A percentile compares a stretch with the other conserved stretches of the same genome.
Evolutionary conservation across 2,797 vertebrate genomes (phyloP).

Genomic region (Ceryle rudis): DNA sequence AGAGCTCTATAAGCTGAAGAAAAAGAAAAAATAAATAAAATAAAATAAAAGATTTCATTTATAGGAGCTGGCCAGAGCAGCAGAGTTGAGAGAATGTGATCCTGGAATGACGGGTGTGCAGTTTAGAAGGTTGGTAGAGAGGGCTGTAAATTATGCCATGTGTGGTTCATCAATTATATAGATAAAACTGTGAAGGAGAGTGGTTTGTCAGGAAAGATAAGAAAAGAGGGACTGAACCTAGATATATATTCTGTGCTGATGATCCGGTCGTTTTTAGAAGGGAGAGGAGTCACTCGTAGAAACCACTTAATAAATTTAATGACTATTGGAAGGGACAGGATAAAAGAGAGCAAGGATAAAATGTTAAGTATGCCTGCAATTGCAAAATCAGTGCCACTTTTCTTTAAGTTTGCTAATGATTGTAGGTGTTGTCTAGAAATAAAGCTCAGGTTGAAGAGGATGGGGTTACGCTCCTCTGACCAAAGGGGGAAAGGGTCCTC

Average conservation of each 20-base stretch:
- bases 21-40: not conserved
- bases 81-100: not conserved
- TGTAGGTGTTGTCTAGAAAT: not conserved
- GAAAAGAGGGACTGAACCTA: constrained; percentile 48
- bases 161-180: constrained; percentile 56
- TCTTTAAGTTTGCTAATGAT: not conserved
- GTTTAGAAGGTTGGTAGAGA: constrained; percentile 32
- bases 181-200: constrained; percentile 64
- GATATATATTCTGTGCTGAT: constrained; percentile 66
- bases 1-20: not conserved
- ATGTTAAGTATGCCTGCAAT: constrained; percentile 5
- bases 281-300: constrained; percentile 54
- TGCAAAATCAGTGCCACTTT: constrained; percentile 8
- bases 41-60: not conserved
- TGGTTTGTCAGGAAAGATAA: constrained; percentile 70
- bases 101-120: constrained; percentile 37
- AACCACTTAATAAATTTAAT: constrained; percentile 70
- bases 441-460: not conserved
- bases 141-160: constrained; percentile 46
- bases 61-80: not conserved
- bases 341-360: constrained; percentile 52
- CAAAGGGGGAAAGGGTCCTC: not conserved
- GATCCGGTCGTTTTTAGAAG: constrained; percentile 55
- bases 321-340: constrained; percentile 52
- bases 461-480: not conserved